Percentiles rank a stretch among this genome's conserved stretches.
Evolutionary conservation across 2,888 invertebrate species (phyloP).

Genomic region (Horisme vitalbata): DNA sequence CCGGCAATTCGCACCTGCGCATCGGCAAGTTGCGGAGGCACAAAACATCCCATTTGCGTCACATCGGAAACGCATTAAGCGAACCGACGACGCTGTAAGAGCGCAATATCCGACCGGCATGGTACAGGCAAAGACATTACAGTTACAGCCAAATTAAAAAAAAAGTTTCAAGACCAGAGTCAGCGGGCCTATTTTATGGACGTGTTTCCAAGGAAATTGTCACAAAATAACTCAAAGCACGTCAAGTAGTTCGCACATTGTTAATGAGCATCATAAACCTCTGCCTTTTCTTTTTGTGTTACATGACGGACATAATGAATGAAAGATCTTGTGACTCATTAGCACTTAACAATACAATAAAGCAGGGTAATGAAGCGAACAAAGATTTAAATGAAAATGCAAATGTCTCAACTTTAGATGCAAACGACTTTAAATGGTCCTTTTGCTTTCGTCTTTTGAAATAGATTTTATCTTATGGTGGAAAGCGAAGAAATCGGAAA

Average conservation of each 20-base stretch:
- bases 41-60: slow-evolving; percentile 74
- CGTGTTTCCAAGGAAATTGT: too few species aligned
- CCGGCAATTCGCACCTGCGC: slow-evolving; percentile 49
- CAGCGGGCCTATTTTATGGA: too few species aligned
- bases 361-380: slow-evolving; percentile 28
- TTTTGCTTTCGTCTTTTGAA: slow-evolving; percentile 27
- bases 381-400: slow-evolving; percentile 37
- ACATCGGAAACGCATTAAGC: slow-evolving; percentile 78
- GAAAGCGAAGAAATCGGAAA: slow-evolving; percentile 15
- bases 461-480: slow-evolving; percentile 19
- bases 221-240: too few species aligned
- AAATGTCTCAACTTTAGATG: slow-evolving; percentile 37
- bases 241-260: too few species aligned
- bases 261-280: too few species aligned
- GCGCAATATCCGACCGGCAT: slow-evolving; percentile 74
- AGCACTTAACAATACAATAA: slow-evolving; percentile 13
- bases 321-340: slow-evolving; percentile 8
- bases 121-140: slow-evolving; percentile 19
- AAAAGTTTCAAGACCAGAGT: too few species aligned
- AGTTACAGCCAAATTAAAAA: too few species aligned
- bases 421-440: slow-evolving; percentile 31
- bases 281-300: too few species aligned
- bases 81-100: slow-evolving; percentile 65
- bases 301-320: background rate
- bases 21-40: slow-evolving; percentile 41